phyloP scores from a whole-genome alignment of 2,888 invertebrate genomes.

The Drosophila antonietae region DNA sequence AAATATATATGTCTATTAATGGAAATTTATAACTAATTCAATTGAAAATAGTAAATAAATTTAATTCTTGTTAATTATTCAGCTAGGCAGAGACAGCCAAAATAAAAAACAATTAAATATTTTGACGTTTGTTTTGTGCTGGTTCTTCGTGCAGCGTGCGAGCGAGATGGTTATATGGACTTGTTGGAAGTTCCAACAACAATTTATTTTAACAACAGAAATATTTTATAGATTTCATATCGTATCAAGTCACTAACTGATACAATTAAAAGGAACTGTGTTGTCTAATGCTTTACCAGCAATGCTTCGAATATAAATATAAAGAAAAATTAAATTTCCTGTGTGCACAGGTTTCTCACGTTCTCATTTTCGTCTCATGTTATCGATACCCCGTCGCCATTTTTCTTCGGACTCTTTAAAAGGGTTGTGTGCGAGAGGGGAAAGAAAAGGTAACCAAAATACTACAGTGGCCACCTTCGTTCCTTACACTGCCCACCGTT shows the following conservation, averaged over 20 bases:
- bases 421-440: conserved; percentile 55
- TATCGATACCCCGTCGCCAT: conserved; percentile 82
- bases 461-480: conserved; percentile 60
- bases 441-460: conserved; percentile 70
- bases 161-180: conserved; percentile 57
- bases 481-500: conserved; percentile 43
- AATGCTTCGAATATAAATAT: background rate
- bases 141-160: conserved; percentile 50
- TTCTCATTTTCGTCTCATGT: conserved; percentile 56
- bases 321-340: background rate
- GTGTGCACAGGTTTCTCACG: conserved; percentile 68
- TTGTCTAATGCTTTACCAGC: background rate
- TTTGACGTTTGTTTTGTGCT: conserved; percentile 72
- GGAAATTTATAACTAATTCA: background rate
- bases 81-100: background rate
- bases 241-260: conserved; percentile 1
- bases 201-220: conserved; percentile 64
- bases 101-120: conserved; percentile 59
- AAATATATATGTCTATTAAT: background rate
- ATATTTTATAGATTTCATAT: conserved; percentile 45
- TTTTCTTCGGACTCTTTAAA: conserved; percentile 72
- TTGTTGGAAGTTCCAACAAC: conserved; percentile 74
- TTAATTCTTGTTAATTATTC: background rate
- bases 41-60: background rate
- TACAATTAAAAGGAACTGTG: background rate